Evolutionary conservation across 2,113 vertebrate species (phyloP), one percentile per base, ranked within the genome.

Genomic region (Perognathus longimembris): DNA sequence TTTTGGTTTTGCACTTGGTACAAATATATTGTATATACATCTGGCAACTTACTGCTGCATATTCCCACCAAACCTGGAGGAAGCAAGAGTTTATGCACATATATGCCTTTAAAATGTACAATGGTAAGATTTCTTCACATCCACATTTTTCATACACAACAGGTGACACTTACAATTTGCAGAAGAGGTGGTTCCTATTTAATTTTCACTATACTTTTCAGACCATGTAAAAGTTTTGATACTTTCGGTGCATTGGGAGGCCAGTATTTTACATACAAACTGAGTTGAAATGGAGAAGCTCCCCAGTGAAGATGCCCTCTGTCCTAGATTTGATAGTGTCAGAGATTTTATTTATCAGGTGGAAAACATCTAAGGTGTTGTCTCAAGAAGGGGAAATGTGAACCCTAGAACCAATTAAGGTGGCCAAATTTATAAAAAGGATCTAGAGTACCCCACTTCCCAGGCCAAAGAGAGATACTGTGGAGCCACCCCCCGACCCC

Each of bases 191-290:
- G 21, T 78, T 85, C 91, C 57, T 34, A 34, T 64, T 54, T 77
- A 45, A 84, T 76, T 85, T 78, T 42, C 54, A 34, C 50, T 69
- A 45, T 85, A 38, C 18, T 77, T 92, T 88, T 92, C 40, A 78
- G 69, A 42, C 3, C 2, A 78, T 32, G 66, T 32, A 3, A 59
- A 81, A 64, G 42, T 85, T 81, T 81, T 85, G 45, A 73, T 59
- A 6, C 28, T 79, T 42, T 78, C 30, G 21, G 18, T 61, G 28
- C 11, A 64, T 36, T 89, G 30, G 34, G 30, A 50, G 20, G 36
- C 38, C 34, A 84, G 63, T 36, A 45, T 76, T 54, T 67, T 42
- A 93, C 28, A 87, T 40, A 77, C 36, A 80, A 89, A 81, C 6
- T 3, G 7, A 61, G 21, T 11, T 92, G 34, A 75, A 83, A 79